Conservation (phyloP, 2,888 invertebrate species). For the Poecilobothrus nobilitatus region DNA sequence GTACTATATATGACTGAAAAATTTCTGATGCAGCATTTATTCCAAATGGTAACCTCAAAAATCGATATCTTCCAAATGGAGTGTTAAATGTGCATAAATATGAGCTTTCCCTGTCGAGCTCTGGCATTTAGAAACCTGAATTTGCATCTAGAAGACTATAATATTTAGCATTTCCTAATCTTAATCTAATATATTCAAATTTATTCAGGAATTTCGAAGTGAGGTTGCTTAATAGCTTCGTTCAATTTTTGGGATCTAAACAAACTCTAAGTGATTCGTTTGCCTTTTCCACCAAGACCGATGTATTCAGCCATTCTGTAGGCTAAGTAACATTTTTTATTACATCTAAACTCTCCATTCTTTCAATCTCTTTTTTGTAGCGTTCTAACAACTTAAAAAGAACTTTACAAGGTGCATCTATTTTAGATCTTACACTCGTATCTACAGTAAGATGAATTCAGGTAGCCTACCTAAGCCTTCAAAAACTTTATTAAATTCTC, state of each 20-base stretch:
- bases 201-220: slow-evolving; percentile 23
- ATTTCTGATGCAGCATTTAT: too few species aligned
- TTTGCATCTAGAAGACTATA: slow-evolving; percentile 26
- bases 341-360: slow-evolving; percentile 9
- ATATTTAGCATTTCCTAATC: slow-evolving; percentile 22
- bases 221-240: slow-evolving; percentile 22
- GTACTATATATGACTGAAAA: slow-evolving; percentile 24
- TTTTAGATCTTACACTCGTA: too few species aligned
- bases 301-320: slow-evolving; percentile 13
- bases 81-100: slow-evolving; percentile 13
- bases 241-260: slow-evolving; percentile 27
- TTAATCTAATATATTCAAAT: slow-evolving; percentile 24
- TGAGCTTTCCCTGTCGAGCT: slow-evolving; percentile 7
- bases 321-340: slow-evolving; percentile 8
- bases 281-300: slow-evolving; percentile 10
- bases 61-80: slow-evolving; percentile 25
- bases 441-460: slow-evolving; percentile 13
- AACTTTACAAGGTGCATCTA: slow-evolving; percentile 16
- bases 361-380: slow-evolving; percentile 13
- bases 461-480: slow-evolving; percentile 9
- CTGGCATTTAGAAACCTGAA: slow-evolving; percentile 17
- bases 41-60: slow-evolving; percentile 25
- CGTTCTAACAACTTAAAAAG: slow-evolving; percentile 12
- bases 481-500: slow-evolving; percentile 12
- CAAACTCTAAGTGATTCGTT: slow-evolving; percentile 24